Base-by-base conservation (phyloP, 1,140 invertebrate species). In the Helicoverpa armigera region DNA sequence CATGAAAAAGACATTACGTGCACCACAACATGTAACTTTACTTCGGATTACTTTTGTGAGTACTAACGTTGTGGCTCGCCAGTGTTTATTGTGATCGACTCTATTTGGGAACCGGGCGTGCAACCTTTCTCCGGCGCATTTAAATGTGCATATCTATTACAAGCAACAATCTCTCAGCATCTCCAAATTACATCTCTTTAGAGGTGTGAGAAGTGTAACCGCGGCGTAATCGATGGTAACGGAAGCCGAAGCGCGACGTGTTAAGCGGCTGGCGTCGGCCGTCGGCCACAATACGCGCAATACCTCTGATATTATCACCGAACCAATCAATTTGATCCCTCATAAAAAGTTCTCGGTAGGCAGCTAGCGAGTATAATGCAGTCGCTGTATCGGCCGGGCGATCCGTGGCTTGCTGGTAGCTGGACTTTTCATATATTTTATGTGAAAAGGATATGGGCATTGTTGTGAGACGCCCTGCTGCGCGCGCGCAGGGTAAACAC, bases 261-360 rank as follows among this genome's bases (percentile, higher is more conserved):
- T 83, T 83, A 83, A 80, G 16, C 70, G 61, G 70, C 74, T 75
- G 75, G 54, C 73, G 43, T 50, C 43, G 65, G 65, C 4, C 65
- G 70, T 82, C 75, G 81, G 81, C 75, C 76, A 93, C 88, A 94
- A 93, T 91, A 86, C 87, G 85, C 84, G 85, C 81, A 83, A 87
- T 43, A 43, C 35, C 87, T 83, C 74, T 82, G 92, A 95, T 95
- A 90, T 86, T 94, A 95, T 95, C 94, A 86, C 78, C 87, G 88
- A 90, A 94, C 91, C 92, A 95, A 95, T 95, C 94, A 94, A 94
- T 95, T 95, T 93, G 92, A 94, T 94, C 91, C 91, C 89, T 93
- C 90, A 92, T 93, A 94, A 94, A 94, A 94, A 94, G 88, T 89
- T 90, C 89, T 90, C 87, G 86, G 91, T 91, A 90, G 87, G 89